These are phyloP conservation scores for Ceratotherium simum DNA, from an alignment of 2,113 vertebrate genomes.

Conservation along the genomic window DNA sequence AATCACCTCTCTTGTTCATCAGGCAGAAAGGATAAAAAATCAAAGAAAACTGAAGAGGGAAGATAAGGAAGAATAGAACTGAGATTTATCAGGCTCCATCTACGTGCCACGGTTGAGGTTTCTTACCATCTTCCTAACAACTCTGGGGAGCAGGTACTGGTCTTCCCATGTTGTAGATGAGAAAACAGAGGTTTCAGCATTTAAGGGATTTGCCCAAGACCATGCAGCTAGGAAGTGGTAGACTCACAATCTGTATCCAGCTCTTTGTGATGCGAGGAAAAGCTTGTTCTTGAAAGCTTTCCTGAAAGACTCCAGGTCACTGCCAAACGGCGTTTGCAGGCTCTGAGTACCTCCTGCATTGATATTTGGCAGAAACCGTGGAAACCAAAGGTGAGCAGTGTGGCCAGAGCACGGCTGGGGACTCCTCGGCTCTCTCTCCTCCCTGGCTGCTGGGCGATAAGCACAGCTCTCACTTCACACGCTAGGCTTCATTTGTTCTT, in stretches of 20 bases:
- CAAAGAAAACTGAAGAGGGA: neutral
- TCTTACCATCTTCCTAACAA: neutral
- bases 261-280: neutral
- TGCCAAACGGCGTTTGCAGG: constrained; percentile 52
- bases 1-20: neutral
- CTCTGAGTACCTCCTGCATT: constrained; percentile 62
- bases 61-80: neutral
- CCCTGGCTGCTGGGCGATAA: constrained; percentile 4
- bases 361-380: constrained; percentile 66
- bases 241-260: neutral
- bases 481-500: constrained; percentile 79
- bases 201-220: neutral
- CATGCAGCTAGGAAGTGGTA: neutral
- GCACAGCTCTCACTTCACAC: constrained; percentile 58
- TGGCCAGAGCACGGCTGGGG: neutral
- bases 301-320: constrained; percentile 41
- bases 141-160: neutral
- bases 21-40: neutral
- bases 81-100: neutral
- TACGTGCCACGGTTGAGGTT: neutral
- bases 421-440: neutral
- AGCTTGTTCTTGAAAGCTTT: constrained; percentile 14
- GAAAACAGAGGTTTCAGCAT: neutral
- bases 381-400: constrained; percentile 71
- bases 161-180: neutral